phyloP scores from a whole-genome alignment of 2,113 vertebrate genomes.

The Crotalus horridus region DNA sequence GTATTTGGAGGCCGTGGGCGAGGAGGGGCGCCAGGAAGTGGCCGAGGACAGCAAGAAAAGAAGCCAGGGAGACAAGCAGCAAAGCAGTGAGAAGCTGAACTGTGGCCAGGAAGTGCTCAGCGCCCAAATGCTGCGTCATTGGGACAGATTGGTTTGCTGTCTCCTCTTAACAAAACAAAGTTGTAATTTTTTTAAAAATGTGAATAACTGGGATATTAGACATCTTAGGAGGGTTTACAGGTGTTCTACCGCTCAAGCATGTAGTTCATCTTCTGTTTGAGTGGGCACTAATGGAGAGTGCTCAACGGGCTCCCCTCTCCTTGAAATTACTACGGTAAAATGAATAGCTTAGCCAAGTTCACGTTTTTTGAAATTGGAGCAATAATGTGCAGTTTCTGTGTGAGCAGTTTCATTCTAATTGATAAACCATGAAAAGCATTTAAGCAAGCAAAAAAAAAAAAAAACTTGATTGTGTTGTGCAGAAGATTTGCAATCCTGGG shows the following conservation, averaged over 20 bases:
- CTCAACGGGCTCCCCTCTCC: not conserved
- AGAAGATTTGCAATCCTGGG: not conserved
- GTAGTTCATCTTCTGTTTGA: not conserved
- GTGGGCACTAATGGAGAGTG: not conserved
- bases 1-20: constrained; percentile 88
- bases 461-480: not conserved
- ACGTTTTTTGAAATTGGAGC: not conserved
- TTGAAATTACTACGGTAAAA: not conserved
- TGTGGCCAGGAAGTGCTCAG: too few relatives aligned
- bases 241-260: not conserved
- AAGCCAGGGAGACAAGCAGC: constrained; percentile 85
- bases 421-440: not conserved
- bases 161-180: not conserved
- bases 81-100: constrained; percentile 75
- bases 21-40: constrained; percentile 73
- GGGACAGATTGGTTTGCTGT: not conserved
- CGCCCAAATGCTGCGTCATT: not conserved
- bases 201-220: not conserved
- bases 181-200: not conserved
- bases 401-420: not conserved
- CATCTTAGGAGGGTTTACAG: not conserved
- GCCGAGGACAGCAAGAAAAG: constrained; percentile 88
- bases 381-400: not conserved
- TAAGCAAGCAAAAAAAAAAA: not conserved
- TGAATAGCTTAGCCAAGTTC: not conserved